Conservation (phyloP, 2,888 invertebrate genomes). For the Hirtodrosophila trivittata region DNA sequence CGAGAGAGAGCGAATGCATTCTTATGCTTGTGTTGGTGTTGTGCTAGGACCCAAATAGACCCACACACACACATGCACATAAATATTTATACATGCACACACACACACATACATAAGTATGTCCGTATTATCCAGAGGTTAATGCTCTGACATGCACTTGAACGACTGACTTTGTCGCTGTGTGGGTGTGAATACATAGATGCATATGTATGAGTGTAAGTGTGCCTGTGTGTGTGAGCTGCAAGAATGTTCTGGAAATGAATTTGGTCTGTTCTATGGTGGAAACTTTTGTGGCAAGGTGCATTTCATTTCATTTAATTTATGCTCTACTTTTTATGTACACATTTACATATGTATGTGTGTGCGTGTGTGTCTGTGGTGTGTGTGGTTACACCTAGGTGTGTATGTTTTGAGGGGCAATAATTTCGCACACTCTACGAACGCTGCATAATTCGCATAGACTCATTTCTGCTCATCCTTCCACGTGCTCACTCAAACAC, state of each 20-base stretch:
- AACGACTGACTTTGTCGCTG: constrained; percentile 78
- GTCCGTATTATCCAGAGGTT: constrained; percentile 58
- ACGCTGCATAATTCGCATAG: constrained; percentile 4
- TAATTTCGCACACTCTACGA: too few species aligned
- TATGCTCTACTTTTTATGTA: too few species aligned
- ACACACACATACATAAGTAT: constrained; percentile 9
- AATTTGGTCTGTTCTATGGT: not conserved
- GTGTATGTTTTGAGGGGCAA: too few species aligned
- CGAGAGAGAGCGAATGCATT: constrained; percentile 2
- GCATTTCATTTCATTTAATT: not conserved
- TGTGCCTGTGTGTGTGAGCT: constrained; percentile 1
- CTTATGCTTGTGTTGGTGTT: constrained; percentile 52
- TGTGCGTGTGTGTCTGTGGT: too few species aligned
- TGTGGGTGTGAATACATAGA: constrained; percentile 12
- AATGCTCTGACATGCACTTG: constrained; percentile 82
- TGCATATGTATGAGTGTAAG: not conserved
- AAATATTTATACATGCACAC: not conserved
- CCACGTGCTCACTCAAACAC: constrained; percentile 16
- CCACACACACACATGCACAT: constrained; percentile 8
- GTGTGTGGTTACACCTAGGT: too few species aligned
- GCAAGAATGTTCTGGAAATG: not conserved
- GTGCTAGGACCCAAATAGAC: constrained; percentile 73
- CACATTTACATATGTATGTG: too few species aligned
- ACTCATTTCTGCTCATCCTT: not conserved
- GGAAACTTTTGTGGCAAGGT: not conserved